Percentiles rank a stretch among this genome's conserved stretches.
These are phyloP conservation scores for Zoroaster sp. DNA, from an alignment of 53 echinoderm and acorn worm species.

Conservation along the genomic window DNA sequence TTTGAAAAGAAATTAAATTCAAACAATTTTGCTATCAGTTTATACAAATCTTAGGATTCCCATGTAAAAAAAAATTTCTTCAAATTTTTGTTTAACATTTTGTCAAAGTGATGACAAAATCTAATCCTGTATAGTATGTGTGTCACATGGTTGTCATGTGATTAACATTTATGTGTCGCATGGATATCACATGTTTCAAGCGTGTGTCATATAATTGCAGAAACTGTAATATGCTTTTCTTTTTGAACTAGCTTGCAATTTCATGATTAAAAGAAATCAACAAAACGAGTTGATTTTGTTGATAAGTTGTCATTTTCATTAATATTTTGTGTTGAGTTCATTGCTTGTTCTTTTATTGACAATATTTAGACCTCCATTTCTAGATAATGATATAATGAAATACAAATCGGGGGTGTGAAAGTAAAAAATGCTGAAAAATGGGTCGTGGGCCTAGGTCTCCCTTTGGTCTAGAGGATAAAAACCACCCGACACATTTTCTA, in stretches of 20 bases:
- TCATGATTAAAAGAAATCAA: slow-evolving; percentile 19
- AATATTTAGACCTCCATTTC: too few relatives aligned
- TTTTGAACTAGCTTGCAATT: slow-evolving; percentile 21
- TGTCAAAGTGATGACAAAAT: not conserved
- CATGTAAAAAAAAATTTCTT: not conserved
- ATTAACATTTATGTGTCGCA: not conserved
- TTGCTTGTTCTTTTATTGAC: too few relatives aligned
- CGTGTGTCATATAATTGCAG: not conserved
- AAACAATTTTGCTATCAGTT: not conserved
- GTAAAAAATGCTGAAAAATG: too few relatives aligned
- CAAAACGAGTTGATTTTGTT: slow-evolving; percentile 20
- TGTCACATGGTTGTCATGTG: not conserved
- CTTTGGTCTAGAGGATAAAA: too few relatives aligned
- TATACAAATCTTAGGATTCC: not conserved
- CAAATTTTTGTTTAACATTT: not conserved
- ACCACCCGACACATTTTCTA: too few relatives aligned
- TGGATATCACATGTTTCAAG: not conserved
- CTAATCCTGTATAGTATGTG: not conserved
- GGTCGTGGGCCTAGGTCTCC: too few relatives aligned
- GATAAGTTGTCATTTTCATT: not conserved
- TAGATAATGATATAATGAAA: too few relatives aligned
- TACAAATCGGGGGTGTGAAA: too few relatives aligned
- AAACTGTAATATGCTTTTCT: not conserved
- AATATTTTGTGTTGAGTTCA: not conserved
- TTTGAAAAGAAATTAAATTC: not conserved